These are phyloP conservation scores for Corythornis cristatus DNA, from an alignment of 2,113 vertebrate species.

Conservation along the genomic window DNA sequence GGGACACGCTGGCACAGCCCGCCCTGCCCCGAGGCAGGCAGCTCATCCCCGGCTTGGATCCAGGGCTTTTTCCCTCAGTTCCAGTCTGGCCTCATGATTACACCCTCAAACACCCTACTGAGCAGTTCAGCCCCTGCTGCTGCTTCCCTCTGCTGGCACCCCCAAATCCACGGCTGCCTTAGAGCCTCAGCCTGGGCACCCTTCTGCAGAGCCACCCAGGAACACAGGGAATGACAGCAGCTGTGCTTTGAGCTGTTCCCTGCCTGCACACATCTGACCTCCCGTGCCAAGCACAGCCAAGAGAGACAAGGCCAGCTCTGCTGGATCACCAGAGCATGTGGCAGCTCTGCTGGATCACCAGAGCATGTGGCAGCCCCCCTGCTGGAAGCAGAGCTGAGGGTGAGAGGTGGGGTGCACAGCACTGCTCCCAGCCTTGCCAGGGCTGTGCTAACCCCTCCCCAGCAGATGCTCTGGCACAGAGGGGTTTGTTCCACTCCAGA, in stretches of 20 bases:
- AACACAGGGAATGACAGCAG: too few relatives aligned
- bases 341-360: too few relatives aligned
- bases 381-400: too few relatives aligned
- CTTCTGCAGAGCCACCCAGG: background rate
- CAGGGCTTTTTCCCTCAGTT: accelerated
- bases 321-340: too few relatives aligned
- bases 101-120: background rate
- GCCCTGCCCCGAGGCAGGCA: background rate
- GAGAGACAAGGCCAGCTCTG: too few relatives aligned
- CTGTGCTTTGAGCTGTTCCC: too few relatives aligned
- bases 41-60: too few relatives aligned
- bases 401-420: too few relatives aligned
- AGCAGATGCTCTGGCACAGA: background rate
- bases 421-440: background rate
- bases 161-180: background rate
- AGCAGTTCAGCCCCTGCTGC: background rate
- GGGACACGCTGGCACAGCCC: background rate
- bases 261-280: too few relatives aligned
- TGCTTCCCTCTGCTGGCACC: background rate
- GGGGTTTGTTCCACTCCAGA: background rate
- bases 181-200: background rate
- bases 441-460: background rate
- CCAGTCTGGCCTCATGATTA: too few relatives aligned
- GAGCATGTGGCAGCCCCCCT: too few relatives aligned
- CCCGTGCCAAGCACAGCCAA: too few relatives aligned